Evolutionary conservation across 2,888 invertebrate species (phyloP).

Genomic region (Xestoiulus laeticollis): DNA sequence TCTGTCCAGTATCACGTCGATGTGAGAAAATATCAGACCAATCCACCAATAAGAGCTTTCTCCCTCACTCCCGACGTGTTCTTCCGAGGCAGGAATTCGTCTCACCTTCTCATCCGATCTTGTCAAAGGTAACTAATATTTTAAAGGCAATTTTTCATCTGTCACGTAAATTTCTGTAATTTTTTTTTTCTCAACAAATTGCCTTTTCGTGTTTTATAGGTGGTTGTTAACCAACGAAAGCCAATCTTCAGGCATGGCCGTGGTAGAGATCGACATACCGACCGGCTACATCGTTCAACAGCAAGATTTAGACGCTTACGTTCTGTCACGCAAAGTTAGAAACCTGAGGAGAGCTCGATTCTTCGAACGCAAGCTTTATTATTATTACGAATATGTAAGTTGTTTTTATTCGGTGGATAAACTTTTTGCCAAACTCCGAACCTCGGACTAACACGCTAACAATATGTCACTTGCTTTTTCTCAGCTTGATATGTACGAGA

Average conservation of each 20-base stretch:
- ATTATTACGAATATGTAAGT: slow-evolving; percentile 93
- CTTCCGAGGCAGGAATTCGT: slow-evolving; percentile 91
- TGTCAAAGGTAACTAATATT: slow-evolving; percentile 79
- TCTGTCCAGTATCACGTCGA: slow-evolving; percentile 92
- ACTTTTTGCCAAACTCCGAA: too few relatives aligned
- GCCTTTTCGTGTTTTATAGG: slow-evolving; percentile 66
- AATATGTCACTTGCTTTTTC: slow-evolving; percentile 56
- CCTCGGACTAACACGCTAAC: too few relatives aligned
- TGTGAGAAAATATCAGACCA: slow-evolving; percentile 81
- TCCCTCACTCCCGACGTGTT: slow-evolving; percentile 77
- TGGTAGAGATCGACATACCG: slow-evolving; percentile 85
- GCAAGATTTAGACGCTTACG: slow-evolving; percentile 86
- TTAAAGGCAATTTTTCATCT: background rate
- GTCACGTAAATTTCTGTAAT: background rate
- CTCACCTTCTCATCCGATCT: slow-evolving; percentile 84
- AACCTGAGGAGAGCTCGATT: slow-evolving; percentile 87
- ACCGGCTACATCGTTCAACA: slow-evolving; percentile 93
- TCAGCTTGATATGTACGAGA: slow-evolving; percentile 82
- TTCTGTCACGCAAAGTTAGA: slow-evolving; percentile 78
- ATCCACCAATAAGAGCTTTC: slow-evolving; percentile 84
- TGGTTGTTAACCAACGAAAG: slow-evolving; percentile 84
- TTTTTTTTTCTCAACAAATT: background rate
- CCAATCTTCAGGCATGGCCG: slow-evolving; percentile 85
- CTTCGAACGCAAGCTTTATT: slow-evolving; percentile 81
- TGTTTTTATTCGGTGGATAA: slow-evolving; percentile 8